phyloP scores from a whole-genome alignment of 2,797 vertebrate genomes.

The Thunnus albacares region DNA sequence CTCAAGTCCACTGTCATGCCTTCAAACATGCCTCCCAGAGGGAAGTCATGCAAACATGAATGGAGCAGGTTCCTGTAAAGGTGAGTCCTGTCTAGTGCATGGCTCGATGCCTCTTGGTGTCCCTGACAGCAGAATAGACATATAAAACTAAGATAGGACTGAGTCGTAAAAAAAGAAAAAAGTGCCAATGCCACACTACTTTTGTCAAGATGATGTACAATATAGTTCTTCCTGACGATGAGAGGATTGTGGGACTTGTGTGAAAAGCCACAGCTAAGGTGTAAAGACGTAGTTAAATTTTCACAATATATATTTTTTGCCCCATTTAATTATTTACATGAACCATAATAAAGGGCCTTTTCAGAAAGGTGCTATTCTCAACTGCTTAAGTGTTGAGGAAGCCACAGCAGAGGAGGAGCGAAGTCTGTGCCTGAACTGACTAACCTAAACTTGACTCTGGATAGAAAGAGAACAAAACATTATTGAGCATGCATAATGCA shows the following conservation, averaged over 20 bases:
- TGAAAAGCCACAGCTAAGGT: slow-evolving; percentile 70
- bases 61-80: slow-evolving; percentile 31
- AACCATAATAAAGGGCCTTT: slow-evolving; percentile 45
- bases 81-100: slow-evolving; percentile 25
- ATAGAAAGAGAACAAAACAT: background rate
- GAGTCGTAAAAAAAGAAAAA: background rate
- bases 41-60: slow-evolving; percentile 40
- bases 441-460: slow-evolving; percentile 21
- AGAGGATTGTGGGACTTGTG: slow-evolving; percentile 34
- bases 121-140: slow-evolving; percentile 32
- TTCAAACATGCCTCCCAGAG: slow-evolving; percentile 3
- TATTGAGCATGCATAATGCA: background rate
- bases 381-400: background rate
- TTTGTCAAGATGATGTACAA: slow-evolving; percentile 38
- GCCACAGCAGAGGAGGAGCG: background rate
- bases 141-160: slow-evolving; percentile 7
- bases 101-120: slow-evolving; percentile 17
- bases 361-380: slow-evolving; percentile 1
- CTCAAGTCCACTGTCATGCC: slow-evolving; percentile 12
- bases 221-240: slow-evolving; percentile 17
- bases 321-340: slow-evolving; percentile 63
- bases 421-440: background rate
- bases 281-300: slow-evolving; percentile 56
- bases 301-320: slow-evolving; percentile 19
- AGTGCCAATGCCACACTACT: slow-evolving; percentile 17